These are phyloP conservation scores for Maconellicoccus hirsutus DNA, from an alignment of 1,140 invertebrate species.

Conservation along the genomic window DNA sequence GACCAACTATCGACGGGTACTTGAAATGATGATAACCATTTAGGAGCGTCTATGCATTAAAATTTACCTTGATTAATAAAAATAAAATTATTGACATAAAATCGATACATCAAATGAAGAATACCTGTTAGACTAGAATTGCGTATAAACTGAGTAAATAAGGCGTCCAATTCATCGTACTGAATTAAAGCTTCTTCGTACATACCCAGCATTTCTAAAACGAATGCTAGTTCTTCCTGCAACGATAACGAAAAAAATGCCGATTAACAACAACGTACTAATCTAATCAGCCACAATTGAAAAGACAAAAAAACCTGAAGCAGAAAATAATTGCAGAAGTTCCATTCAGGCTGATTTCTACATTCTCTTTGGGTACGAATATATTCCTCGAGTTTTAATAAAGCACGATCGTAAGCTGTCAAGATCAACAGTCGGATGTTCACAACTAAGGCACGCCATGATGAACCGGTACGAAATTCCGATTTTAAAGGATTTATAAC, in stretches of 20 bases:
- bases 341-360: slow-evolving; percentile 81
- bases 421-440: slow-evolving; percentile 73
- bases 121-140: slow-evolving; percentile 77
- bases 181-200: slow-evolving; percentile 90
- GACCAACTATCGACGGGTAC: slow-evolving; percentile 66
- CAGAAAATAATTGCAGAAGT: slow-evolving; percentile 88
- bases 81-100: neutral
- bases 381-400: slow-evolving; percentile 79
- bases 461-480: slow-evolving; percentile 76
- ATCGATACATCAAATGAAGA: too few relatives aligned
- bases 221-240: slow-evolving; percentile 90
- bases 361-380: slow-evolving; percentile 81
- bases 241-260: slow-evolving; percentile 36
- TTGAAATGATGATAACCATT: slow-evolving; percentile 68
- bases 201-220: slow-evolving; percentile 84
- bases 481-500: slow-evolving; percentile 80
- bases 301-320: slow-evolving; percentile 51
- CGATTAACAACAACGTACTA: neutral
- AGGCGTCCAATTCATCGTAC: slow-evolving; percentile 92
- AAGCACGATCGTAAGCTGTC: slow-evolving; percentile 71
- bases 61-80: slow-evolving; percentile 25
- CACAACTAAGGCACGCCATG: slow-evolving; percentile 71
- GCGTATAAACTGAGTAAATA: slow-evolving; percentile 91
- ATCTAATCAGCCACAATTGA: neutral
- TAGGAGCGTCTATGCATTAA: slow-evolving; percentile 54